phyloP scores from a whole-genome alignment of 2,113 vertebrate genomes.

The Candoia aspera region DNA sequence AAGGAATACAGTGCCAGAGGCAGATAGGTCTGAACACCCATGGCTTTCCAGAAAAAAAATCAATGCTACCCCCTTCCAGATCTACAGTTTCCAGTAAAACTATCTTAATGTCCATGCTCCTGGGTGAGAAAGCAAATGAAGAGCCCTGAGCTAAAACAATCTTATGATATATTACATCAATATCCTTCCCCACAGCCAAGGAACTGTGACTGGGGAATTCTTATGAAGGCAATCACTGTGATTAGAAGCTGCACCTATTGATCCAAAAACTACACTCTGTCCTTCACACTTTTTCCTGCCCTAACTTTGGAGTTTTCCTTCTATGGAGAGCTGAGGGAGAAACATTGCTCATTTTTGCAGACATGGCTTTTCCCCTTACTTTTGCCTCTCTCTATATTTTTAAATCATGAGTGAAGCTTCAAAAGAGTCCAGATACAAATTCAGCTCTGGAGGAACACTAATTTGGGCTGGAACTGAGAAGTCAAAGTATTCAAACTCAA shows the following conservation, averaged over 20 bases:
- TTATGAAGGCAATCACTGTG: background rate
- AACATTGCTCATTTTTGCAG: background rate
- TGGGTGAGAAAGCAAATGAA: background rate
- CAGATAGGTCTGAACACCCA: no score
- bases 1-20: no score
- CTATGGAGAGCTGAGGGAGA: background rate
- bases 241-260: background rate
- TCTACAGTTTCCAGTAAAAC: background rate
- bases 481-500: background rate
- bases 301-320: background rate
- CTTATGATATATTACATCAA: background rate
- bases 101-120: background rate
- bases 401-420: background rate
- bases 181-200: background rate
- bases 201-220: background rate
- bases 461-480: background rate
- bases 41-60: no score
- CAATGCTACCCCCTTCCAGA: background rate
- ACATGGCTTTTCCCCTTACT: background rate
- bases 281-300: background rate
- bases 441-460: background rate
- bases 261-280: background rate
- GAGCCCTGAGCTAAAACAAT: background rate
- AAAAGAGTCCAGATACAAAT: background rate
- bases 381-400: background rate